These are phyloP conservation scores for Eilema griseolum DNA, from an alignment of 2,888 invertebrate genomes.

Conservation along the genomic window DNA sequence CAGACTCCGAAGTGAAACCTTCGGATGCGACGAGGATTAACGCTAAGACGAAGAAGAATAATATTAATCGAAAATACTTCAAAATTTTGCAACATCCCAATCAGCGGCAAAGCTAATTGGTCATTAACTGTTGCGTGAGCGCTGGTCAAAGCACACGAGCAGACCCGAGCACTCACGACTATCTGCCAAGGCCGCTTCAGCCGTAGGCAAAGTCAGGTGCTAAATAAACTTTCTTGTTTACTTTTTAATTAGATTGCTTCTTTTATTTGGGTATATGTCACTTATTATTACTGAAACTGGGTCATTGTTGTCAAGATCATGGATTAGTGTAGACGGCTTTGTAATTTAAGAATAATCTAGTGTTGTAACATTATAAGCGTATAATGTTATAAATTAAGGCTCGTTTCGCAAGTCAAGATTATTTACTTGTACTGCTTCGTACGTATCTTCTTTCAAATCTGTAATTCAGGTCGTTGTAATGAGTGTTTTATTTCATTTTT, in stretches of 20 bases:
- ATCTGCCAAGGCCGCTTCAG: slow-evolving; percentile 17
- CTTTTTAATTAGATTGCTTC: slow-evolving; percentile 8
- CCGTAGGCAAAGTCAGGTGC: slow-evolving; percentile 22
- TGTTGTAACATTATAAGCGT: slow-evolving; percentile 10
- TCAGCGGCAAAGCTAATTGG: slow-evolving; percentile 25
- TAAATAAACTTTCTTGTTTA: slow-evolving; percentile 3
- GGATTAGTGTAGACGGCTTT: background rate
- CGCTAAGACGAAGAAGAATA: too few relatives aligned
- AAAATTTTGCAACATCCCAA: slow-evolving; percentile 14
- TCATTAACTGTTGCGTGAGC: slow-evolving; percentile 17
- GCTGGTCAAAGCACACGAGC: slow-evolving; percentile 27
- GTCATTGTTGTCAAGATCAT: slow-evolving; percentile 12
- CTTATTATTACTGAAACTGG: slow-evolving; percentile 12
- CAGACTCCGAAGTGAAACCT: too few relatives aligned
- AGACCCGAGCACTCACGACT: slow-evolving; percentile 13
- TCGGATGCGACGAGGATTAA: too few relatives aligned
- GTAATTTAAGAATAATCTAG: slow-evolving; percentile 17
- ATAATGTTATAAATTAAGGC: slow-evolving; percentile 6
- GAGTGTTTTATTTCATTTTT: background rate
- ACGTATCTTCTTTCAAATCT: background rate
- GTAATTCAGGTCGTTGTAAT: background rate
- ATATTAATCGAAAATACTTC: background rate
- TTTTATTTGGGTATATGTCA: slow-evolving; percentile 18
- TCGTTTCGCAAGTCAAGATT: background rate
- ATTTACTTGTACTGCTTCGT: background rate